Evolutionary conservation across 2,113 vertebrate species (phyloP).

Genomic region (Siphamia tubifer): DNA sequence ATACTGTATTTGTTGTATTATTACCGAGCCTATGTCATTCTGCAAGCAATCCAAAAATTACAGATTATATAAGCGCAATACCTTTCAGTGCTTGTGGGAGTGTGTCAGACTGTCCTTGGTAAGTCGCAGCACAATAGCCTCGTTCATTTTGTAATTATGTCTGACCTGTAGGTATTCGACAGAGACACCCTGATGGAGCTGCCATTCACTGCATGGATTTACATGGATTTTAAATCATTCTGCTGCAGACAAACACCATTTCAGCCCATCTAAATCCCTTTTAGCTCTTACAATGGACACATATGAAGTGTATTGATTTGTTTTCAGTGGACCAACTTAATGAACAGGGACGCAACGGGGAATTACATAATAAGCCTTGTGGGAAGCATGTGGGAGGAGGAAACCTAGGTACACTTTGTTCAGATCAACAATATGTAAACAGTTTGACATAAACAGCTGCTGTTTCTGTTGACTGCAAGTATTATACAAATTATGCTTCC

Average conservation of each 20-base stretch:
- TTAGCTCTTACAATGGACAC: slow-evolving; percentile 25
- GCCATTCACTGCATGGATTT: slow-evolving; percentile 47
- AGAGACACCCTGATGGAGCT: slow-evolving; percentile 33
- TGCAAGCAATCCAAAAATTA: slow-evolving; percentile 8
- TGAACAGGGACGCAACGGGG: slow-evolving; percentile 8
- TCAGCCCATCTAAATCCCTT: slow-evolving; percentile 23
- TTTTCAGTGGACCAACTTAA: slow-evolving; percentile 30
- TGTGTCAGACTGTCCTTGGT: slow-evolving; percentile 18
- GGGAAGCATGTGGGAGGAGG: background rate
- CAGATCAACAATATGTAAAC: background rate
- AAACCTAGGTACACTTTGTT: background rate
- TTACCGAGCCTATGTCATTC: background rate
- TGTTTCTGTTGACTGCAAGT: background rate
- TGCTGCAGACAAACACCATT: slow-evolving; percentile 26
- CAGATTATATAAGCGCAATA: slow-evolving; percentile 24
- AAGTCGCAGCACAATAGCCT: slow-evolving; percentile 41
- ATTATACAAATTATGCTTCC: background rate
- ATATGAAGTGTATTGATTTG: slow-evolving; percentile 22
- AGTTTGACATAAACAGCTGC: background rate
- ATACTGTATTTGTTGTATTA: background rate
- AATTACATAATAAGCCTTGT: background rate
- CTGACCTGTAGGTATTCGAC: slow-evolving; percentile 56
- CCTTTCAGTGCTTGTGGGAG: slow-evolving; percentile 12
- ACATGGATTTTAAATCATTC: slow-evolving; percentile 47
- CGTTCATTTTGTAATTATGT: slow-evolving; percentile 51